Conservation (phyloP, 2,797 vertebrate genomes). For the Danio tinwini region DNA sequence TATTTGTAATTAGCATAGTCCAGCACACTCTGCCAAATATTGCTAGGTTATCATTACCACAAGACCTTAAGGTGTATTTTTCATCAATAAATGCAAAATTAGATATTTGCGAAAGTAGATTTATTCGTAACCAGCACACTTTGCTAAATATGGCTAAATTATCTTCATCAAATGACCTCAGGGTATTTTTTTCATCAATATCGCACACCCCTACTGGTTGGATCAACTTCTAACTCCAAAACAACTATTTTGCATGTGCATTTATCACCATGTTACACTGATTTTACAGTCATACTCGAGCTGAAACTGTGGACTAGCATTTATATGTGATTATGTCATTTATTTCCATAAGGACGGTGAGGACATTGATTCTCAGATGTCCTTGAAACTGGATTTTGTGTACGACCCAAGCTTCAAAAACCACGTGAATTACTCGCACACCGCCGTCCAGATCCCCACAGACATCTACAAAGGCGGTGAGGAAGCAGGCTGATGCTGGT, state of each 20-base stretch:
- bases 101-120: too few species aligned
- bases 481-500: background rate
- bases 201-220: too few species aligned
- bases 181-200: too few species aligned
- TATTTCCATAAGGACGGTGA: constrained; percentile 84
- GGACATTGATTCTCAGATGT: constrained; percentile 84
- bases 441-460: constrained; percentile 97
- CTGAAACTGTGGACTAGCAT: background rate
- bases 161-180: too few species aligned
- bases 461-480: constrained; percentile 99
- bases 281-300: constrained; percentile 1
- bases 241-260: constrained; percentile 13
- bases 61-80: too few species aligned
- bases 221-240: background rate
- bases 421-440: constrained; percentile 97
- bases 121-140: too few species aligned
- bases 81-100: too few species aligned
- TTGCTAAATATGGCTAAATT: too few species aligned
- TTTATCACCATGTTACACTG: constrained; percentile 21
- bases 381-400: constrained; percentile 92
- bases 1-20: too few species aligned
- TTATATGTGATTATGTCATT: constrained; percentile 49
- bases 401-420: constrained; percentile 96
- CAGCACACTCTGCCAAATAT: too few species aligned
- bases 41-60: too few species aligned